Evolutionary conservation across 2,797 vertebrate species (phyloP).

Genomic region (Esox masquinongy): DNA sequence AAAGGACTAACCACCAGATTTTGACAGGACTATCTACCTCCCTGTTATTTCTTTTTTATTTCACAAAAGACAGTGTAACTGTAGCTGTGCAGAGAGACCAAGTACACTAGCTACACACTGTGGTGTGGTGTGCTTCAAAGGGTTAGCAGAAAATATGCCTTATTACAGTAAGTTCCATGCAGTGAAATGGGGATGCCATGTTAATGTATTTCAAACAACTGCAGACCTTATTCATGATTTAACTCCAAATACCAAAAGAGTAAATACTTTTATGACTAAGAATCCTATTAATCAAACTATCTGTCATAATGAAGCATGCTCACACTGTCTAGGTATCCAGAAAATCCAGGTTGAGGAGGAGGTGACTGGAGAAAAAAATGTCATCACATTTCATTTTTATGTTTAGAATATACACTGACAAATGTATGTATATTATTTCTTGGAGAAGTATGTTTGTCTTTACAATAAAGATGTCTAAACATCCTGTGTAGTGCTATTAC

Average conservation of each 20-base stretch:
- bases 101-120: too few relatives aligned
- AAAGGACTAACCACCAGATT: too few relatives aligned
- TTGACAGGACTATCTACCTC: too few relatives aligned
- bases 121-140: not conserved
- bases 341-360: not conserved
- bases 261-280: not conserved
- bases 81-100: too few relatives aligned
- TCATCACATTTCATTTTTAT: not conserved
- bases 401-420: not conserved
- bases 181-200: too few relatives aligned
- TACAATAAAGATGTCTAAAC: not conserved
- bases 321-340: not conserved
- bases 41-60: too few relatives aligned
- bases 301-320: not conserved
- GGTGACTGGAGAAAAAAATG: not conserved
- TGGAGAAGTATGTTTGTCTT: too few relatives aligned
- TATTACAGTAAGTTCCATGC: too few relatives aligned
- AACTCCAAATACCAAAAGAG: not conserved
- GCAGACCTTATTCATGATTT: not conserved
- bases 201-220: too few relatives aligned
- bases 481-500: not conserved
- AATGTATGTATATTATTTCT: too few relatives aligned
- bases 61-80: too few relatives aligned
- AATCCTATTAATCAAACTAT: not conserved
- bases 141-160: too few relatives aligned